Percentiles rank a stretch among this genome's conserved stretches.
These are phyloP conservation scores for Umimayanthus kanabou DNA, from an alignment of 92 coral and sea anemone genomes.

Conservation along the genomic window DNA sequence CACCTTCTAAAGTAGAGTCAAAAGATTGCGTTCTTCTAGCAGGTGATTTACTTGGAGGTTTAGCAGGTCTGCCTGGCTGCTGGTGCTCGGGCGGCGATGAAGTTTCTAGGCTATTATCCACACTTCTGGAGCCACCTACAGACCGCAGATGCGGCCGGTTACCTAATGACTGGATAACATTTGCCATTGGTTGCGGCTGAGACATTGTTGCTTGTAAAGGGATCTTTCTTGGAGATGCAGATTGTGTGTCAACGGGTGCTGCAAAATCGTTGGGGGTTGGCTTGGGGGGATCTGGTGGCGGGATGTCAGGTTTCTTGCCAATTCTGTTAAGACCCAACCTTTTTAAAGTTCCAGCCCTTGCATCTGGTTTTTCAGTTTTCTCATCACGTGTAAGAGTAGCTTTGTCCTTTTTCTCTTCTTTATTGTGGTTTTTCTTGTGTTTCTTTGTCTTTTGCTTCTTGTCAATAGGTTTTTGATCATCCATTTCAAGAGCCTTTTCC, in stretches of 20 bases:
- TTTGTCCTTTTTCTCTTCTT: constrained; percentile 59
- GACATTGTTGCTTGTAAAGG: constrained; percentile 40
- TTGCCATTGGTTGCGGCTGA: constrained; percentile 52
- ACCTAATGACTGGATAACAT: constrained; percentile 46
- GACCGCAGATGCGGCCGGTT: constrained; percentile 23
- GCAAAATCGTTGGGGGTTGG: constrained; percentile 38
- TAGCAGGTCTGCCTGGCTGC: constrained; percentile 28
- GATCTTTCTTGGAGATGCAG: constrained; percentile 17
- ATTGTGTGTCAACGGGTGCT: constrained; percentile 40
- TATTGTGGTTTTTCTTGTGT: constrained; percentile 53
- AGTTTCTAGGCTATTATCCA: not conserved
- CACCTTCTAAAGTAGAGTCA: constrained; percentile 8
- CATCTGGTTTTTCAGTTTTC: constrained; percentile 50
- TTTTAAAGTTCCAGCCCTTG: constrained; percentile 53
- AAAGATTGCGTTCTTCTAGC: constrained; percentile 48
- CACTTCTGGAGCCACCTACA: not conserved
- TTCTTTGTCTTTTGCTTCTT: constrained; percentile 46
- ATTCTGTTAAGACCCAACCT: constrained; percentile 63
- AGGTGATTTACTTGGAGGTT: constrained; percentile 52
- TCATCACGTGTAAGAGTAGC: constrained; percentile 35
- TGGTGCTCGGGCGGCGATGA: not conserved
- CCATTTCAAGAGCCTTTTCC: constrained; percentile 84
- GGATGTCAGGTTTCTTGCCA: constrained; percentile 51
- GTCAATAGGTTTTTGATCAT: constrained; percentile 55
- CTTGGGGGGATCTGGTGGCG: constrained; percentile 87